phyloP scores from a whole-genome alignment of 2,113 vertebrate genomes.

The Ageneiosus marmoratus region DNA sequence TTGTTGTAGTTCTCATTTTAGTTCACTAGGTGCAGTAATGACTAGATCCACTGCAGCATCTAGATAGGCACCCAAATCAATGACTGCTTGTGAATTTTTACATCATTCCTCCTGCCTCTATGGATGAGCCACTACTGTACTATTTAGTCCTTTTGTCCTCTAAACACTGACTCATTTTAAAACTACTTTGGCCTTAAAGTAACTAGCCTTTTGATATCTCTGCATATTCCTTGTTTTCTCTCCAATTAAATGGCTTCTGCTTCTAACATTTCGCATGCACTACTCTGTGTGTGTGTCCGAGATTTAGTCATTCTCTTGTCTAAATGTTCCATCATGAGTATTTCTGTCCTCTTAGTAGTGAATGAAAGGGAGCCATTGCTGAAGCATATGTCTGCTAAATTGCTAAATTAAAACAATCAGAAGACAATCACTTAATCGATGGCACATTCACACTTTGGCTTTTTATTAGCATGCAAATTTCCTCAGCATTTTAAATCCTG shows the following conservation, averaged over 20 bases:
- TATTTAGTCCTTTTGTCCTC: not conserved
- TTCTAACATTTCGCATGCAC: not conserved
- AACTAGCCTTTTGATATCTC: not conserved
- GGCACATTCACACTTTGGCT: not conserved
- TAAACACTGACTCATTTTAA: slow-evolving; percentile 14
- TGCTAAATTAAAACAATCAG: not conserved
- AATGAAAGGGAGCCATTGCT: not conserved
- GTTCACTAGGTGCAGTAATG: no score
- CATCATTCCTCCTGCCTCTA: not conserved
- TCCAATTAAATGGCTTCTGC: slow-evolving; percentile 28
- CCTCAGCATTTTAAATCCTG: not conserved
- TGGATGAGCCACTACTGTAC: not conserved
- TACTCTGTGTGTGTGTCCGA: not conserved
- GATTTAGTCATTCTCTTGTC: not conserved
- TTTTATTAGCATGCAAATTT: not conserved
- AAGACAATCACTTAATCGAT: not conserved
- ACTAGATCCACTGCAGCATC: no score
- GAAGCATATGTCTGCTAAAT: not conserved
- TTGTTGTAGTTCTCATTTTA: not conserved
- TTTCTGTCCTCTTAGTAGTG: not conserved
- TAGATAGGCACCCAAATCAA: not conserved
- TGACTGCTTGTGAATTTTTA: not conserved
- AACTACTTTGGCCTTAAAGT: slow-evolving; percentile 7
- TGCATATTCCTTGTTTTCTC: not conserved
- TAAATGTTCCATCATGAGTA: not conserved